Evolutionary conservation across 2,797 vertebrate species (phyloP), one percentile per base, ranked within the genome.

Genomic region (Crax fasciolata): DNA sequence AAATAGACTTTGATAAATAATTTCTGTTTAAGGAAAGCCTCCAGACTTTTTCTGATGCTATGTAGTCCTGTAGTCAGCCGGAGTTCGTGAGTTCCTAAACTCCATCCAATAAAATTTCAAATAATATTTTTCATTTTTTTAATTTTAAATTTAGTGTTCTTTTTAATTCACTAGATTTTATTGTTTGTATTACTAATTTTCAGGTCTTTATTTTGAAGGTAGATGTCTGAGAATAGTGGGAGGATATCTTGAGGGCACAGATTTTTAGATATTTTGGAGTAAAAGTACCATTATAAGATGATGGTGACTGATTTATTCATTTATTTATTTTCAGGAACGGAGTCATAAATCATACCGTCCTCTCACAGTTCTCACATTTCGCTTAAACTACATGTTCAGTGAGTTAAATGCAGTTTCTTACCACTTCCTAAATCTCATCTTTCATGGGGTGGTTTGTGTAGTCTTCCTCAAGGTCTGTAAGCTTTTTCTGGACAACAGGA

Each of bases 271-370:
- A 39, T 27, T 85, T 67, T n/a, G 21, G 7, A 61, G 13, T 44
- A 51, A n/a, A 71, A 39, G 16, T 68, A 1, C 9, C 9, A 71
- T 61, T 78, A 1, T 58, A 63, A 49, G 1, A 84, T 68, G 21
- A 2, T 87, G 24, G 1, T 95, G 30, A 80, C 52, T 84, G 19
- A 86, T 41, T 51, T 5, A 83, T 43, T 41, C 35, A 6, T 86
- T 74, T 87, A 2, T 86, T 97, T 96, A 87, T 76, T 88, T 97
- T 87, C 94, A 99, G 99, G 99, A 99, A 95, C 98, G 99, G 90
- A 99, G 99, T 97, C 99, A 99, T 96, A 99, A 99, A 95, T 99
- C 99, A 13, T 99, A 99, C 27, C 98, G 99, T 57, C 99, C 99
- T 4, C 97, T 99, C 93, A 99, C 99, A 7, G 99, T 99, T 20